Percentiles rank a stretch among this genome's conserved stretches.
phyloP scores from a whole-genome alignment of 2,113 vertebrate genomes.

The Ahaetulla prasina region DNA sequence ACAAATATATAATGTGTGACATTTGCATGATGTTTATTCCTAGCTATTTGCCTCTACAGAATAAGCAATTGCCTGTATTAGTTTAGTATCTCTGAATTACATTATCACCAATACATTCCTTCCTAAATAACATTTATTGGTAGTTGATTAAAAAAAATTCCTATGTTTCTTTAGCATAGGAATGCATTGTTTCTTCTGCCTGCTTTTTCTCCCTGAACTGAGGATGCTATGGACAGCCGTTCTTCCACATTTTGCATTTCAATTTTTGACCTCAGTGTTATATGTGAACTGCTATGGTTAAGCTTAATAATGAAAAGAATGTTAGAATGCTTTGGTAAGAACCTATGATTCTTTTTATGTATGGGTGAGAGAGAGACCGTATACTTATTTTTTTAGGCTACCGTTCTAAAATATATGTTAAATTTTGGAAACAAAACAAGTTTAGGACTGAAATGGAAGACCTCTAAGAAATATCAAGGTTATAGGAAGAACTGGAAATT shows the following conservation, averaged over 20 bases:
- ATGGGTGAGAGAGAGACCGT: neutral
- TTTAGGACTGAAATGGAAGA: neutral
- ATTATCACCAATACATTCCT: neutral
- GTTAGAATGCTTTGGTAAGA: neutral
- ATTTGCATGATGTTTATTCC: neutral
- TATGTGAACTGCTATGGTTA: neutral
- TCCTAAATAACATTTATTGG: slow-evolving; percentile 16
- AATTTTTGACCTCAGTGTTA: neutral
- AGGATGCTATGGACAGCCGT: neutral
- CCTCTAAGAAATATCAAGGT: neutral
- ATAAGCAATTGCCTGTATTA: neutral
- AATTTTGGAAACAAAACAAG: neutral
- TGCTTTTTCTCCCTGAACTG: neutral
- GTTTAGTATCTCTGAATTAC: neutral
- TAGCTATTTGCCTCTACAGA: neutral
- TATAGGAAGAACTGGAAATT: neutral
- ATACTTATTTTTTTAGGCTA: neutral
- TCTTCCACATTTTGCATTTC: neutral
- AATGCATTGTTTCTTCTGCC: neutral
- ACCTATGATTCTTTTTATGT: neutral
- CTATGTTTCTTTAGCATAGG: neutral
- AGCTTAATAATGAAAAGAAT: neutral
- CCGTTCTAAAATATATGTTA: neutral
- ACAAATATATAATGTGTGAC: neutral
- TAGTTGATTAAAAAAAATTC: neutral